Evolutionary conservation across 92 coral and sea anemone genomes (phyloP).

Genomic region (Porites rus): DNA sequence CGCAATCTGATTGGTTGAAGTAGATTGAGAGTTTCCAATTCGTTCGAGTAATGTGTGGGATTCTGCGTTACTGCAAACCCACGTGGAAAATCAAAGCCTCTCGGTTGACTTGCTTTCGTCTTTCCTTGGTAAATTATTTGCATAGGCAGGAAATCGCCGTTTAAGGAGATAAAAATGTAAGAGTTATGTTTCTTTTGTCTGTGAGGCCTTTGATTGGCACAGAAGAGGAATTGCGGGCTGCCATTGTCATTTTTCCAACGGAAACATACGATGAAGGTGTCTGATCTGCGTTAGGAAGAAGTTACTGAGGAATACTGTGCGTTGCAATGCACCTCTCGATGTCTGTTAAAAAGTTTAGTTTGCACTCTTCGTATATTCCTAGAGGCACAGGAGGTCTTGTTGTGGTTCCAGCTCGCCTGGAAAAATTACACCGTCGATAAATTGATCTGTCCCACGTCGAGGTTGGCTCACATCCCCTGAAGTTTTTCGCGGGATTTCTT

Average conservation of each 20-base stretch:
- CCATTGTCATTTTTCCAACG: slow-evolving; percentile 57
- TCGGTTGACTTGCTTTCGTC: slow-evolving; percentile 42
- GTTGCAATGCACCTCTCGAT: slow-evolving; percentile 12
- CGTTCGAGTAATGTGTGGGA: not conserved
- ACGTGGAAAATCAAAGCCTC: not conserved
- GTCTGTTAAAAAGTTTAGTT: slow-evolving; percentile 22
- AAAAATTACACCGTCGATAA: slow-evolving; percentile 53
- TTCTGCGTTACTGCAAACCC: slow-evolving; percentile 45
- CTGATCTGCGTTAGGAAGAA: slow-evolving; percentile 47
- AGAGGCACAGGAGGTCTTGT: slow-evolving; percentile 39
- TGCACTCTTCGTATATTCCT: slow-evolving; percentile 39
- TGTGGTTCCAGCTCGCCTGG: slow-evolving; percentile 36
- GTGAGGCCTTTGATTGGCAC: slow-evolving; percentile 35
- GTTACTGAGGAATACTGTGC: slow-evolving; percentile 27
- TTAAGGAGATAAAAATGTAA: not conserved
- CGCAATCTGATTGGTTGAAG: not conserved
- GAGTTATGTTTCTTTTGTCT: not conserved
- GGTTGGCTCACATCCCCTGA: slow-evolving; percentile 65
- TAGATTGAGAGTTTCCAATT: not conserved
- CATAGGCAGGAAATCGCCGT: slow-evolving; percentile 31
- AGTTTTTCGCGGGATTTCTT: slow-evolving; percentile 60
- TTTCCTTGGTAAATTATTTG: slow-evolving; percentile 20
- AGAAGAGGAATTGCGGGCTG: slow-evolving; percentile 34
- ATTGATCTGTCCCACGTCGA: slow-evolving; percentile 63
- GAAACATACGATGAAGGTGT: slow-evolving; percentile 53